Base-by-base conservation (phyloP, 2,113 vertebrate genomes). In the Bufo bufo region DNA sequence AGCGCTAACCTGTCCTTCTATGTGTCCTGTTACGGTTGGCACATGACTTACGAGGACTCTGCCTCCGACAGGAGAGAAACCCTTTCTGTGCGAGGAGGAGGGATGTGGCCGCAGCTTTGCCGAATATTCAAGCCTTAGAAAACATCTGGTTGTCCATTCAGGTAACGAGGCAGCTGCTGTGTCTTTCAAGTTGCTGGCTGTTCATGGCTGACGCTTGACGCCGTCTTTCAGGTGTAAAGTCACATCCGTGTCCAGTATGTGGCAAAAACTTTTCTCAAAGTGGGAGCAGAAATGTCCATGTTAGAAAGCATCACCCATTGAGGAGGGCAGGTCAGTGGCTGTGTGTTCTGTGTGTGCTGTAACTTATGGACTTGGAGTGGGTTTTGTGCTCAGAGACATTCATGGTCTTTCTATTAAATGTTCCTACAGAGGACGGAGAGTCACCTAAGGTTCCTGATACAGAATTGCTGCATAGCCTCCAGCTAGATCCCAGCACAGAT, bases 181-280 rank as follows among this genome's bases (percentile, higher is more conserved):
- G 11, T 19, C 11, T 50, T 1, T 50, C 20, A 20, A 19, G 4
- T 2, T 54, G 5, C 33, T 16, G 13, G n/a, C 16, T 33, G 13
- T 17, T 58, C 23, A 43, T 33, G 13, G 19, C 56, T 80, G 23
- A 80, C 7, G 1, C 56, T 16, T 77, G 45, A 65, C 61, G 3
- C 45, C 7, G 14, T 59, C 12, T 72, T 3, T 8, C 23, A 99
- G 98, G 98, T 91, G 96, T 99, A 94, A 99, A 99, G 92, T 98
- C 98, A 43, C 98, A 99, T 90, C 96, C 97, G 90, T 99, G 98
- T 90, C 96, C 96, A 85, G 96, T 98, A 90, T 99, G 98, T 91
- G 97, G 97, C 58, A 99, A 99, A 94, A 98, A 95, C 0, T 99
- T 99, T 93, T 99, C 98, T 89, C 98, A 99, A 93, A 99, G 97